Conservation (phyloP, 92 coral and sea anemone genomes). For the Phenganax subtilis region DNA sequence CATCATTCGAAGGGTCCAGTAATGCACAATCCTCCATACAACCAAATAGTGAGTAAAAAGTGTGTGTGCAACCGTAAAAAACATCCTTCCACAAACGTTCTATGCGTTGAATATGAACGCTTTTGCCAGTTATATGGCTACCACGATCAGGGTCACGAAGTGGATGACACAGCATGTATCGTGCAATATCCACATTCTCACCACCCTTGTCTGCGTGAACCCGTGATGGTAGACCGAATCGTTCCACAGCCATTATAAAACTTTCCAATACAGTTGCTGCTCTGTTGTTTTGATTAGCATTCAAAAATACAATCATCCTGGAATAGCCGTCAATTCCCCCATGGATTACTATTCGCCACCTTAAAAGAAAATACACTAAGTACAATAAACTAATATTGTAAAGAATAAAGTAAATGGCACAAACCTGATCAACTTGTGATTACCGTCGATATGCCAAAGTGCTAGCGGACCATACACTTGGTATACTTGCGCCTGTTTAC, state of each 20-base stretch:
- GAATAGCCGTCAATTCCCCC: conserved; percentile 51
- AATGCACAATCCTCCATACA: conserved; percentile 44
- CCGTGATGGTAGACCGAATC: conserved; percentile 47
- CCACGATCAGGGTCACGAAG: conserved; percentile 49
- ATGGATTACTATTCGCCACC: conserved; percentile 52
- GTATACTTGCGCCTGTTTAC: too few relatives aligned
- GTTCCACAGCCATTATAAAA: conserved; percentile 43
- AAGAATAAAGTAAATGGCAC: background rate
- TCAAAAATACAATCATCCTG: conserved; percentile 50
- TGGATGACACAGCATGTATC: conserved; percentile 47
- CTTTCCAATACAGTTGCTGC: conserved; percentile 39
- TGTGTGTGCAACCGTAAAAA: conserved; percentile 46
- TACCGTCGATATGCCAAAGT: too few relatives aligned
- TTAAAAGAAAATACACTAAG: conserved; percentile 13
- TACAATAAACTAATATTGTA: background rate
- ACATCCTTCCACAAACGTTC: conserved; percentile 43
- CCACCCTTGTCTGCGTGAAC: conserved; percentile 48
- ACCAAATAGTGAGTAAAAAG: conserved; percentile 42
- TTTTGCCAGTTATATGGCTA: conserved; percentile 42
- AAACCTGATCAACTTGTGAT: too few relatives aligned
- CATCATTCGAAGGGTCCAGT: conserved; percentile 42
- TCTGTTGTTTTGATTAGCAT: conserved; percentile 45
- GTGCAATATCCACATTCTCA: conserved; percentile 51
- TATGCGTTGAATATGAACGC: conserved; percentile 46
- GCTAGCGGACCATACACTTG: too few relatives aligned